Conservation (phyloP, 2,888 invertebrate species). For the Dusona sp. region DNA sequence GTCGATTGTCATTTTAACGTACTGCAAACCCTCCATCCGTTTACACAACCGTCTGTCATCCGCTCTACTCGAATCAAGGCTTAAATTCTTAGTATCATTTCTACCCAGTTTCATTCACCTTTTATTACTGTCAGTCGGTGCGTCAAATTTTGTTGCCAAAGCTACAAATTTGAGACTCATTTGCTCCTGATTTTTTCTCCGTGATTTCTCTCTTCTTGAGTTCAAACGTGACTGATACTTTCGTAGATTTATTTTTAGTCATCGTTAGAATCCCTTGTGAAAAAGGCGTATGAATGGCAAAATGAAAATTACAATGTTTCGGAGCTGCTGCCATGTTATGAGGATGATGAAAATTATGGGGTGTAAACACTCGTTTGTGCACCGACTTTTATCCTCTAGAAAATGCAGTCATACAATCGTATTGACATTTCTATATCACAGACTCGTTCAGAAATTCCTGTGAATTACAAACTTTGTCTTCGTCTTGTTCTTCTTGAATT, state of each 20-base stretch:
- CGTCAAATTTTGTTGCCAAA: not conserved
- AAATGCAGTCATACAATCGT: conserved; percentile 20
- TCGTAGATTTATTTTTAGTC: not conserved
- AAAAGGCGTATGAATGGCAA: not conserved
- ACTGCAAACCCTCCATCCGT: not conserved
- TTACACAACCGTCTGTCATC: not conserved
- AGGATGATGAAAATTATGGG: conserved; percentile 41
- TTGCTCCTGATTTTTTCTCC: not conserved
- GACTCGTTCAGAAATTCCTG: not conserved
- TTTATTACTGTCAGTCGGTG: not conserved
- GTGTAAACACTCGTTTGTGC: conserved; percentile 27
- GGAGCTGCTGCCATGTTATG: conserved; percentile 17
- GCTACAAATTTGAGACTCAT: not conserved
- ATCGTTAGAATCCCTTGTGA: not conserved
- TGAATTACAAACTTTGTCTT: not conserved
- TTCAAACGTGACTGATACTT: not conserved
- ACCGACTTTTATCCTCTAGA: conserved; percentile 1
- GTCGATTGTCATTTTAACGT: conserved; percentile 13
- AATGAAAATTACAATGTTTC: conserved; percentile 41
- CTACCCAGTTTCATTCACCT: not conserved
- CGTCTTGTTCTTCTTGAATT: not conserved
- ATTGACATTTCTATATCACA: not conserved
- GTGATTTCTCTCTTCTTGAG: not conserved
- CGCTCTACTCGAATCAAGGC: not conserved
- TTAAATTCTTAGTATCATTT: not conserved